phyloP scores from a whole-genome alignment of 2,113 vertebrate species.

The Paradoxurus hermaphroditus region DNA sequence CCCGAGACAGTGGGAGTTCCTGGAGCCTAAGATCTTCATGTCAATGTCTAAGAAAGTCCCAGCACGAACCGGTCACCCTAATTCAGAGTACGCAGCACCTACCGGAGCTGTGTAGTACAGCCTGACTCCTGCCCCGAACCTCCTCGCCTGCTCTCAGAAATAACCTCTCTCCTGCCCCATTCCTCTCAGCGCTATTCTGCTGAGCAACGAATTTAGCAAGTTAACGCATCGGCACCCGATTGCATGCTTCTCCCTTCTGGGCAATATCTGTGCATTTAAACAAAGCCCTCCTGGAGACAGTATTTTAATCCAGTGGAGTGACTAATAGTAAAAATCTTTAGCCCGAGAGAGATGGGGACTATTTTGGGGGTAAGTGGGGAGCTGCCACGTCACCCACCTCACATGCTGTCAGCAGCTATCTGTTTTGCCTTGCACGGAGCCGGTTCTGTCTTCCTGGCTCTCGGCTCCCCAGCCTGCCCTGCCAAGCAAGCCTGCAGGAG shows the following conservation, averaged over 20 bases:
- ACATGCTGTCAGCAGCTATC: neutral
- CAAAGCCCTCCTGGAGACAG: slow-evolving; percentile 7
- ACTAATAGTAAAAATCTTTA: neutral
- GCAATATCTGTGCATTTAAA: neutral
- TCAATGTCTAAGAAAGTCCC: neutral
- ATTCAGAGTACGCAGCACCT: accelerated
- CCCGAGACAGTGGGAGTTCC: neutral
- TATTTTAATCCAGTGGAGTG: neutral
- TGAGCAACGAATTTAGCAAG: neutral
- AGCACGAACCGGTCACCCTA: accelerated
- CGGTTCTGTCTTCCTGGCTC: slow-evolving; percentile 2
- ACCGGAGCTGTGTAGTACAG: neutral
- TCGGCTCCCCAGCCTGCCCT: neutral
- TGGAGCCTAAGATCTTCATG: neutral
- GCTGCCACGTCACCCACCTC: neutral
- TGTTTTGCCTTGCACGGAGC: neutral
- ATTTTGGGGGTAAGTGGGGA: too few species aligned
- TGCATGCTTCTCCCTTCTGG: neutral
- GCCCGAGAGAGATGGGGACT: neutral
- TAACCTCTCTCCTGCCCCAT: neutral
- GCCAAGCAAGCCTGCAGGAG: slow-evolving; percentile 38
- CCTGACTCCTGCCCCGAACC: neutral
- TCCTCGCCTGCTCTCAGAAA: neutral
- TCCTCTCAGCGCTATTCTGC: neutral
- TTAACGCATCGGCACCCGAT: too few species aligned